Conservation (phyloP, 2,888 invertebrate species). For the Margaritifera margaritifera region DNA sequence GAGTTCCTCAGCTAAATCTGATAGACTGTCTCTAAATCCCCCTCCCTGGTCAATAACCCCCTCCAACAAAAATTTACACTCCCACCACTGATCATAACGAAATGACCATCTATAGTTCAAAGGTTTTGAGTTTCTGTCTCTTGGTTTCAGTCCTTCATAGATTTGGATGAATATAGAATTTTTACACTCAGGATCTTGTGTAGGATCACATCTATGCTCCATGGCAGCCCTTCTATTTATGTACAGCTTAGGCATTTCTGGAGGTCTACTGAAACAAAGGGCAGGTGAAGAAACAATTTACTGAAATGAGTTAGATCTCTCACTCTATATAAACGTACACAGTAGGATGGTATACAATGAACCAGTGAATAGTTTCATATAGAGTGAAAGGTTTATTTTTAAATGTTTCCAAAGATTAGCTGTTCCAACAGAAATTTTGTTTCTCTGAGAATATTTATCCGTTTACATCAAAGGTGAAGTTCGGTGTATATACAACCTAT, state of each 20-base stretch:
- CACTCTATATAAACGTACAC: too few species aligned
- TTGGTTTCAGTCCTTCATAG: constrained; percentile 69
- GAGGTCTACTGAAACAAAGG: constrained; percentile 39
- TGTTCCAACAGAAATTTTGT: too few species aligned
- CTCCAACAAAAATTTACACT: constrained; percentile 72
- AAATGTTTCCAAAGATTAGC: too few species aligned
- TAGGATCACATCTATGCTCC: constrained; percentile 67
- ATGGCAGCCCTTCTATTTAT: constrained; percentile 69
- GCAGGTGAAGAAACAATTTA: too few species aligned
- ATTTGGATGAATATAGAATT: constrained; percentile 70
- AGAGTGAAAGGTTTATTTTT: too few species aligned
- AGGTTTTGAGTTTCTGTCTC: constrained; percentile 60
- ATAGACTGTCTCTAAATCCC: constrained; percentile 72
- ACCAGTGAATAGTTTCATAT: too few species aligned
- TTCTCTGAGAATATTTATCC: too few species aligned
- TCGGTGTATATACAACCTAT: too few species aligned
- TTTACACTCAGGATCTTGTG: constrained; percentile 63
- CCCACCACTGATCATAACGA: constrained; percentile 73
- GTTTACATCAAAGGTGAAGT: too few species aligned
- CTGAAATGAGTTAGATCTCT: too few species aligned
- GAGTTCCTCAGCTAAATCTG: constrained; percentile 71
- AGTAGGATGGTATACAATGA: too few species aligned
- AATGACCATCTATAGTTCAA: constrained; percentile 70
- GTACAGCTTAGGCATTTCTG: constrained; percentile 63
- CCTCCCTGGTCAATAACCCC: constrained; percentile 73